phyloP scores from a whole-genome alignment of 2,113 vertebrate species.

The Marmota flaviventris region DNA sequence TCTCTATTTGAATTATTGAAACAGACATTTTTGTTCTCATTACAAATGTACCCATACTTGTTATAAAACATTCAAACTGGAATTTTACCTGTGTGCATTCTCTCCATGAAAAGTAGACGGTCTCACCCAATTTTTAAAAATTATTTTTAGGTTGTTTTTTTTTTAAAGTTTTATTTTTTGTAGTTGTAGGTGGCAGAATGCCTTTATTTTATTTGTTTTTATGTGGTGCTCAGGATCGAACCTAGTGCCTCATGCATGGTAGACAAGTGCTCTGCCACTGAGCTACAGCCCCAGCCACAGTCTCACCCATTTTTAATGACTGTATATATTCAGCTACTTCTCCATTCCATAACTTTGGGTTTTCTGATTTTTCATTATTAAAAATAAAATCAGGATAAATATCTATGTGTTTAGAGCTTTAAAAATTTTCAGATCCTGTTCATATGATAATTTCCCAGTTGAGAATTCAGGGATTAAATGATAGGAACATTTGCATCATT shows the following conservation, averaged over 20 bases:
- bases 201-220: too few relatives aligned
- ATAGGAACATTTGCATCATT: conserved; percentile 46
- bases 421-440: conserved; percentile 27
- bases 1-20: conserved; percentile 49
- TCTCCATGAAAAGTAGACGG: not conserved
- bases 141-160: too few relatives aligned
- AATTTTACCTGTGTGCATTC: not conserved
- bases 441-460: conserved; percentile 54
- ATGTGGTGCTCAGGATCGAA: too few relatives aligned
- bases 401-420: conserved; percentile 41
- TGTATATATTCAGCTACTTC: not conserved
- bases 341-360: not conserved
- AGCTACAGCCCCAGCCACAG: too few relatives aligned
- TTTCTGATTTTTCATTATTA: conserved; percentile 66
- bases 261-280: too few relatives aligned
- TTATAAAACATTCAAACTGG: conserved; percentile 51
- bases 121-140: conserved; percentile 36
- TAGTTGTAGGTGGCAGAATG: too few relatives aligned
- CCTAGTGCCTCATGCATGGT: too few relatives aligned
- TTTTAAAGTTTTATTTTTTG: too few relatives aligned
- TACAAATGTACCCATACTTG: conserved; percentile 41
- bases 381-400: conserved; percentile 59
- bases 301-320: conserved; percentile 43
- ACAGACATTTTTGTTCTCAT: conserved; percentile 34
- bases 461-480: conserved; percentile 55